A percentile compares a stretch with the other conserved stretches of the same genome.
These are phyloP conservation scores for Sphaeridia pumilis DNA, from an alignment of 2,888 invertebrate species.

Conservation along the genomic window DNA sequence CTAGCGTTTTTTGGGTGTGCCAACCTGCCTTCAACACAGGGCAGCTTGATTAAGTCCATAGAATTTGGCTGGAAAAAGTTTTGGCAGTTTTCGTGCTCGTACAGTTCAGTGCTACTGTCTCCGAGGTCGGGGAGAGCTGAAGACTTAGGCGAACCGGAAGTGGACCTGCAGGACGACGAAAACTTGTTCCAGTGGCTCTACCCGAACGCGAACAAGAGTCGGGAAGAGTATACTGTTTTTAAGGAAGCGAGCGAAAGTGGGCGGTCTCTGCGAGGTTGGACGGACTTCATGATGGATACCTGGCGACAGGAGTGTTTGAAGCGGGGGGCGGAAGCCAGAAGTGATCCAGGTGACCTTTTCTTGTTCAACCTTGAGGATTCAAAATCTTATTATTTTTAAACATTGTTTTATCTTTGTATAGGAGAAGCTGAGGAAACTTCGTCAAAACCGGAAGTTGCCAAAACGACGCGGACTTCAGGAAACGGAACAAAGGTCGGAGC, in stretches of 20 bases:
- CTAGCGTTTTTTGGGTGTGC: too few relatives aligned
- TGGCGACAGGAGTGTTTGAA: conserved; percentile 24
- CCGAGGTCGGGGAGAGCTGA: conserved; percentile 11
- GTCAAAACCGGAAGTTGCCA: neutral
- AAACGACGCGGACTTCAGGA: neutral
- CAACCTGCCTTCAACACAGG: neutral
- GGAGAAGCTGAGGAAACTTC: neutral
- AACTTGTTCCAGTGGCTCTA: conserved; percentile 29
- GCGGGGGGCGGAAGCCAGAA: neutral
- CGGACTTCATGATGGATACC: conserved; percentile 20
- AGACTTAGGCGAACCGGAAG: conserved; percentile 4
- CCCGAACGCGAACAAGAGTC: conserved; percentile 21
- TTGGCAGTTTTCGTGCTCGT: conserved; percentile 28
- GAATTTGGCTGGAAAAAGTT: conserved; percentile 19
- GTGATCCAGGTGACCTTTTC: neutral
- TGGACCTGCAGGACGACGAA: conserved; percentile 19
- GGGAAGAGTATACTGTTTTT: conserved; percentile 7
- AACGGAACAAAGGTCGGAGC: too few relatives aligned
- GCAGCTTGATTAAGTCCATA: neutral
- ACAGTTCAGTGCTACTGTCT: neutral
- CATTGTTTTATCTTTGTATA: too few relatives aligned
- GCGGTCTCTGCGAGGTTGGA: conserved; percentile 19
- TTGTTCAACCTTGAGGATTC: neutral
- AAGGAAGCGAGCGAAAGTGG: conserved; percentile 1
- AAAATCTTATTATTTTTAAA: neutral